These are phyloP conservation scores for Psophia crepitans DNA, from an alignment of 2,113 vertebrate genomes.

Conservation along the genomic window DNA sequence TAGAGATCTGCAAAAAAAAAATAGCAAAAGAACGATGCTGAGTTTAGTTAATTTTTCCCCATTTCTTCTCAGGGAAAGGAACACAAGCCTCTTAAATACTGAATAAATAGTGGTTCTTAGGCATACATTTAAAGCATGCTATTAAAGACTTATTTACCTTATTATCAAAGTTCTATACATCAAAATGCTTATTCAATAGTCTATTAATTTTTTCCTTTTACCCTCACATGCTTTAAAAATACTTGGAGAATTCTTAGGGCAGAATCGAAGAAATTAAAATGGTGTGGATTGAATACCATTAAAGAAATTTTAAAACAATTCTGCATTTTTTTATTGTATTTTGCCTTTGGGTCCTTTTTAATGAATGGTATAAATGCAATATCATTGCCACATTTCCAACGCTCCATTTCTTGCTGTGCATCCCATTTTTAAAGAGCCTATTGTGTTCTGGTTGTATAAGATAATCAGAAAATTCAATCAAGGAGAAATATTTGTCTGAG, in stretches of 20 bases:
- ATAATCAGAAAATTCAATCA: not conserved
- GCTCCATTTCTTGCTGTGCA: not conserved
- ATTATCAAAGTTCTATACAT: constrained; percentile 62
- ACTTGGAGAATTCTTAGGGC: constrained; percentile 69
- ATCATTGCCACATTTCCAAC: not conserved
- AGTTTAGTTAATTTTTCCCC: not conserved
- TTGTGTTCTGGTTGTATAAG: not conserved
- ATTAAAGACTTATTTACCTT: not conserved
- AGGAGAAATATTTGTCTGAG: not conserved
- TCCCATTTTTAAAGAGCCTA: not conserved
- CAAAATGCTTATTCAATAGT: constrained; percentile 72
- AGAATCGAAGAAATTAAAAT: not conserved
- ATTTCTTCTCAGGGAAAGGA: not conserved
- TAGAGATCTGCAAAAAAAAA: not conserved
- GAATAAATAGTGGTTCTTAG: not conserved
- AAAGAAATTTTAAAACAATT: not conserved
- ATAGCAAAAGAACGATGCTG: not conserved
- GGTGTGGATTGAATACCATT: not conserved
- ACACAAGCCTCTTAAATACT: not conserved
- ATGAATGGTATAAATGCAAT: not conserved
- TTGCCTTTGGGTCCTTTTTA: not conserved
- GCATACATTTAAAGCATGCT: not conserved
- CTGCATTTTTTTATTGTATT: not conserved
- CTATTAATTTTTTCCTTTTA: constrained; percentile 66
- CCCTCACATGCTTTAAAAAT: constrained; percentile 62